Conservation (phyloP, 1,140 invertebrate genomes). For the Macrocentrus cingulum region DNA sequence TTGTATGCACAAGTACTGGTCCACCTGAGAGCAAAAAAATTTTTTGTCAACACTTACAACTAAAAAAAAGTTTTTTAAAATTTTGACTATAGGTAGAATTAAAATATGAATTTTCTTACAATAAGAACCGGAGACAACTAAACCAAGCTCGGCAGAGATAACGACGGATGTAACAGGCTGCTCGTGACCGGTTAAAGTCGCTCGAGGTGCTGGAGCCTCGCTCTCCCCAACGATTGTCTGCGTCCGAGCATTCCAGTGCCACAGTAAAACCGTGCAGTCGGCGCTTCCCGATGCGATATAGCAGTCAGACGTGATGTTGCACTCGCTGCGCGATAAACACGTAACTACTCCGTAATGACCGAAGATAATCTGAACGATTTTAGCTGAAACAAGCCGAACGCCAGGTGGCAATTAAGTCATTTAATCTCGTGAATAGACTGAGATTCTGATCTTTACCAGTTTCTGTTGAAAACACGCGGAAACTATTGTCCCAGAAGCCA, state of each 20-base stretch:
- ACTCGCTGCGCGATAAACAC: slow-evolving; percentile 93
- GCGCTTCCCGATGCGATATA: slow-evolving; percentile 97
- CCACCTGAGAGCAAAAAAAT: slow-evolving; percentile 72
- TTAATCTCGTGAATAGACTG: background rate
- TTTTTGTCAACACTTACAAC: too few species aligned
- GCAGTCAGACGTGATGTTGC: slow-evolving; percentile 97
- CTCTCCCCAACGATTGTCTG: slow-evolving; percentile 96
- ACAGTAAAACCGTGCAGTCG: slow-evolving; percentile 95
- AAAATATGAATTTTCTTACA: slow-evolving; percentile 63
- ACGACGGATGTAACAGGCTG: slow-evolving; percentile 92
- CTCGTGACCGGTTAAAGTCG: slow-evolving; percentile 96
- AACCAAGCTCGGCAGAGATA: slow-evolving; percentile 94
- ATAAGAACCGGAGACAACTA: slow-evolving; percentile 93
- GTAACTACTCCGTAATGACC: slow-evolving; percentile 99
- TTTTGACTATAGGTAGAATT: too few species aligned
- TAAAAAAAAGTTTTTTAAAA: too few species aligned
- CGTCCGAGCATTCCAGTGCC: slow-evolving; percentile 97
- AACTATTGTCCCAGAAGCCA: slow-evolving; percentile 99
- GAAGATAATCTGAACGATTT: slow-evolving; percentile 97
- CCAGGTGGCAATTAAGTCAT: background rate
- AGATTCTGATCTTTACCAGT: slow-evolving; percentile 66
- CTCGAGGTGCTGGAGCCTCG: slow-evolving; percentile 90
- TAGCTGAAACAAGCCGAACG: slow-evolving; percentile 66
- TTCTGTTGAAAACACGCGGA: slow-evolving; percentile 95
- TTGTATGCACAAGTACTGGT: slow-evolving; percentile 95